Evolutionary conservation across 2,888 invertebrate species (phyloP).

Genomic region (Diogma glabrata): DNA sequence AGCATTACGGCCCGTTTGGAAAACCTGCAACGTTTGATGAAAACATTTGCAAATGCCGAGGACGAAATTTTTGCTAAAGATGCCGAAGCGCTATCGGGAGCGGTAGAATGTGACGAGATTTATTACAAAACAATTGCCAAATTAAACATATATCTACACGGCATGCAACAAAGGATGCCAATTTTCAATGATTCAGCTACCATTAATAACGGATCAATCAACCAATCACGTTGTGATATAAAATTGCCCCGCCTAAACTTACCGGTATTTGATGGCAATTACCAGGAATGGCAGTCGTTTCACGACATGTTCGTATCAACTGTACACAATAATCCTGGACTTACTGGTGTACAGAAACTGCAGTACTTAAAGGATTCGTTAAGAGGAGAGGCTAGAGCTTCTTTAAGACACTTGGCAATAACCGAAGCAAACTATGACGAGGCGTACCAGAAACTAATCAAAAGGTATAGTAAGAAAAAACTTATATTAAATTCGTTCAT

Average conservation of each 20-base stretch:
- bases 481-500: background rate
- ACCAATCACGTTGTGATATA: no score
- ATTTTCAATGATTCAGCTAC: background rate
- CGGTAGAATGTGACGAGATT: background rate
- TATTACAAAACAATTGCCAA: background rate
- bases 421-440: background rate
- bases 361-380: no score
- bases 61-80: background rate
- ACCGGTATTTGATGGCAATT: no score
- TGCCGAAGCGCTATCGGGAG: background rate
- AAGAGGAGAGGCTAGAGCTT: background rate
- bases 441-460: background rate
- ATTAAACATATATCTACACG: background rate
- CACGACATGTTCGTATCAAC: background rate
- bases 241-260: no score
- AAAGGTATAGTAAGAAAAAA: background rate
- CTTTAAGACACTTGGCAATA: background rate
- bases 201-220: background rate
- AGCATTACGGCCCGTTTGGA: background rate
- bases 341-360: no score
- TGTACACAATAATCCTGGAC: background rate
- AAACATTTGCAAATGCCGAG: background rate
- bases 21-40: slow-evolving; percentile 1
- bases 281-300: no score
- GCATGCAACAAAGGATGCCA: background rate